Evolutionary conservation across 1,140 invertebrate species (phyloP).

Genomic region (Drosophila suzukii): DNA sequence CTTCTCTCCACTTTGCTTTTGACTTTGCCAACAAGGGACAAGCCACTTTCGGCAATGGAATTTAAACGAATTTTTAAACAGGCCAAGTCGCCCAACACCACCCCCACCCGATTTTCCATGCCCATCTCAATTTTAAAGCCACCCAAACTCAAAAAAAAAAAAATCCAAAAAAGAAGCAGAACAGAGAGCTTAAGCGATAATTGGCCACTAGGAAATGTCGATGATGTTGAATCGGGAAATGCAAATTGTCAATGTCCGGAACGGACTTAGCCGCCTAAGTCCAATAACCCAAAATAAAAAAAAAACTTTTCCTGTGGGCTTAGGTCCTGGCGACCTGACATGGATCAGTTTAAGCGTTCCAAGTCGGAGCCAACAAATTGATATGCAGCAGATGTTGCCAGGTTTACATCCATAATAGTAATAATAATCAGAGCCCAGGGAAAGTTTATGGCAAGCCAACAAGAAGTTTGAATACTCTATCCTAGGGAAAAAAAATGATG

Average conservation of each 20-base stretch:
- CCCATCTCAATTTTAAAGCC: conserved; percentile 50
- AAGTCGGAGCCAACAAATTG: conserved; percentile 58
- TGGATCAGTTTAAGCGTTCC: conserved; percentile 52
- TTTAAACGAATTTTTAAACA: conserved; percentile 77
- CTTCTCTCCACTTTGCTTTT: conserved; percentile 44
- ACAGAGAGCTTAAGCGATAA: conserved; percentile 71
- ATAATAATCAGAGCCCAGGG: conserved; percentile 36
- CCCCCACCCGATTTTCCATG: conserved; percentile 1
- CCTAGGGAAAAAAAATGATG: no score
- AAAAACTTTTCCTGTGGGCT: conserved; percentile 17
- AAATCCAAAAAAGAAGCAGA: conserved; percentile 10
- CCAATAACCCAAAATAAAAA: conserved; percentile 18
- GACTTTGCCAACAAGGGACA: conserved; percentile 44
- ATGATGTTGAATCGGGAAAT: conserved; percentile 66
- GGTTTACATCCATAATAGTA: conserved; percentile 62
- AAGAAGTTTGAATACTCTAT: conserved; percentile 18
- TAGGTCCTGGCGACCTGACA: conserved; percentile 43
- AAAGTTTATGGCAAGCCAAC: background rate
- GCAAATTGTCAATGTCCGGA: conserved; percentile 76
- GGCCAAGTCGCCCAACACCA: conserved; percentile 2
- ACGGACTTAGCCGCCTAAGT: conserved; percentile 63
- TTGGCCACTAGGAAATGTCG: conserved; percentile 74
- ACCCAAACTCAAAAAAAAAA: conserved; percentile 13
- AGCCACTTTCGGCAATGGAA: conserved; percentile 67
- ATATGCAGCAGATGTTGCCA: conserved; percentile 79